These are phyloP conservation scores for Macrosoma leucophasiata DNA, from an alignment of 2,888 invertebrate species.

Conservation along the genomic window DNA sequence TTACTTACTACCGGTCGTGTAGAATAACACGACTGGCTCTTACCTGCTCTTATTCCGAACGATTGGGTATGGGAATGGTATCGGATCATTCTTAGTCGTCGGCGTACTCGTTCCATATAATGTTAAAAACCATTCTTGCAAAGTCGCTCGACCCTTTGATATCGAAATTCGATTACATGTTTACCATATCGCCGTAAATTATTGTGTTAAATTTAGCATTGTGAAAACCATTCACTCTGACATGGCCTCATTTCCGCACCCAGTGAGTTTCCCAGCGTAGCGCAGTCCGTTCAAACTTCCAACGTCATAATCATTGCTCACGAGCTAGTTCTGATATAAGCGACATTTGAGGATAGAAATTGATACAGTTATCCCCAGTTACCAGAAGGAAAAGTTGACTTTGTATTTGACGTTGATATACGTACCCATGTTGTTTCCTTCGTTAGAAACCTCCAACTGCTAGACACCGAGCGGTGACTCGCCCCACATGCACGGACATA, in stretches of 20 bases:
- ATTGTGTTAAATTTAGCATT: too few relatives aligned
- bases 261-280: too few relatives aligned
- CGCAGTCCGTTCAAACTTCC: neutral
- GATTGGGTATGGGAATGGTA: constrained; percentile 69
- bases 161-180: too few relatives aligned
- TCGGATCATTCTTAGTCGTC: constrained; percentile 78
- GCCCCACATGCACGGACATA: too few relatives aligned
- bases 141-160: constrained; percentile 90
- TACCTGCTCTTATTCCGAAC: constrained; percentile 56
- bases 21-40: too few relatives aligned
- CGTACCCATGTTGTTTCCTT: constrained; percentile 91
- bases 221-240: too few relatives aligned
- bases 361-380: too few relatives aligned
- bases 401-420: constrained; percentile 26
- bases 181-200: too few relatives aligned
- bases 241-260: too few relatives aligned
- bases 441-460: constrained; percentile 97
- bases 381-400: too few relatives aligned
- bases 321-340: neutral
- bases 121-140: constrained; percentile 95
- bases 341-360: constrained; percentile 10
- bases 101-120: constrained; percentile 89
- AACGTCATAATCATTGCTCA: neutral
- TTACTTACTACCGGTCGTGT: constrained; percentile 60
- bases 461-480: constrained; percentile 95